phyloP scores from a whole-genome alignment of 2,797 vertebrate species.

The Rousettus madagascariensis region DNA sequence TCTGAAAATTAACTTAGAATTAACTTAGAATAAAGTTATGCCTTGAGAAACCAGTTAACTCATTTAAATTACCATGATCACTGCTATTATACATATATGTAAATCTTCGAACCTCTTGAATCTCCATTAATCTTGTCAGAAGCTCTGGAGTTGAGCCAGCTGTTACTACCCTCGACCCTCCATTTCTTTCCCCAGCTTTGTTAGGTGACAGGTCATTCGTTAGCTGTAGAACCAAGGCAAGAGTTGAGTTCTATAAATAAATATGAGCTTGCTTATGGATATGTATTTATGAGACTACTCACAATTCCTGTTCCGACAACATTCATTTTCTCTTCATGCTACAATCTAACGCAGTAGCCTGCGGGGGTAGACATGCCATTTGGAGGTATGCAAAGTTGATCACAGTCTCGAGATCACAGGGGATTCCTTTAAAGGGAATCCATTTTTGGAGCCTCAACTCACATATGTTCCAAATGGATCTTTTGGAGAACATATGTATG shows the following conservation, averaged over 20 bases:
- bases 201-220: not conserved
- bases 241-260: not conserved
- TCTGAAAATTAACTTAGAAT: not conserved
- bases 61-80: not conserved
- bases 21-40: not conserved
- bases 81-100: not conserved
- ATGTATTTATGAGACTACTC: not conserved
- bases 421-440: not conserved
- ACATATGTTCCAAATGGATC: not conserved
- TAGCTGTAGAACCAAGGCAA: not conserved
- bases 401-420: rapidly evolving
- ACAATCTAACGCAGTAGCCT: not conserved
- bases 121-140: not conserved
- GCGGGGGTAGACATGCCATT: too few species aligned
- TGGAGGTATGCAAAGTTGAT: not conserved
- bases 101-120: not conserved
- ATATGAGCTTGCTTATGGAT: not conserved
- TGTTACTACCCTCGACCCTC: rapidly evolving
- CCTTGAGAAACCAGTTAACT: not conserved
- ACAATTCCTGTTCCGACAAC: not conserved
- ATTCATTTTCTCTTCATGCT: not conserved
- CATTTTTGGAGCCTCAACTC: not conserved
- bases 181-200: not conserved
- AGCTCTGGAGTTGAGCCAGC: not conserved
- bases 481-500: not conserved